Conservation (phyloP, 2,113 vertebrate genomes). For the Haemorhous mexicanus region DNA sequence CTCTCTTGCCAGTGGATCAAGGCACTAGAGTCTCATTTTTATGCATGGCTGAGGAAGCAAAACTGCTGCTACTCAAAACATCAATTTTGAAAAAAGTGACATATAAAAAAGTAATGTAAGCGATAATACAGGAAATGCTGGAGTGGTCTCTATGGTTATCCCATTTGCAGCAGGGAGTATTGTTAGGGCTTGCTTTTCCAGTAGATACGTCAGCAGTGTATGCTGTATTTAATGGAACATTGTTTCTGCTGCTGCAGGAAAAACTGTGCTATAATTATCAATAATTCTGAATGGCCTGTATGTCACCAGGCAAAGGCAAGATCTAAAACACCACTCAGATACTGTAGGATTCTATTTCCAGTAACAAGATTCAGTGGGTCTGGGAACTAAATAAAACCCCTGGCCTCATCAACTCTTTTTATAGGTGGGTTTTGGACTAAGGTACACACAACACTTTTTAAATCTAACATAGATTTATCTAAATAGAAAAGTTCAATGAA, state of each 20-base stretch:
- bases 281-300: not conserved
- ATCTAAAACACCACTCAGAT: not conserved
- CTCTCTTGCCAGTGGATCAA: not conserved
- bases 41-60: not conserved
- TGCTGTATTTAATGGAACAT: not conserved
- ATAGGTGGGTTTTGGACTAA: not conserved
- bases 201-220: not conserved
- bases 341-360: not conserved
- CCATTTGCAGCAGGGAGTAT: not conserved
- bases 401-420: not conserved
- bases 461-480: not conserved
- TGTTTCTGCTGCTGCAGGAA: not conserved
- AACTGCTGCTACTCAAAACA: not conserved
- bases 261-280: not conserved
- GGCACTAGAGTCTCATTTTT: not conserved
- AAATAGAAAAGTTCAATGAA: not conserved
- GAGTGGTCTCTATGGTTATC: not conserved
- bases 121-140: not conserved
- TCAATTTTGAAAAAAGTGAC: not conserved
- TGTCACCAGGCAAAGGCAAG: not conserved
- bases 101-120: not conserved
- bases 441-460: not conserved
- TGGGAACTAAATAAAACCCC: not conserved
- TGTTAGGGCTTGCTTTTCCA: not conserved
- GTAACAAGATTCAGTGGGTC: not conserved